Percentiles rank a stretch among this genome's conserved stretches.
Evolutionary conservation across 2,888 invertebrate genomes (phyloP).

Genomic region (Drosophila eohydei): DNA sequence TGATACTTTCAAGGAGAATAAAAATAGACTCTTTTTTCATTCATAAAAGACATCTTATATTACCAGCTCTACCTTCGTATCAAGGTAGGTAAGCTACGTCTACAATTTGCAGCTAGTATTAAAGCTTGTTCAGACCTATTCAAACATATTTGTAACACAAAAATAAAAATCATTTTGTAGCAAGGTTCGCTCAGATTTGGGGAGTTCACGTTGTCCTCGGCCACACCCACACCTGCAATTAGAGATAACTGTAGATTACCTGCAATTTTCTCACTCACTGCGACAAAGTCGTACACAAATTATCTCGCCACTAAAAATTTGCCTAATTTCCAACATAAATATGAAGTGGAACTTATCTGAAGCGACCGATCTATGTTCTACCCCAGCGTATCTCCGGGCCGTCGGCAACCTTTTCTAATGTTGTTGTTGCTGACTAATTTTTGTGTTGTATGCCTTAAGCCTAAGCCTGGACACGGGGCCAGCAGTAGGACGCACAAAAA

Average conservation of each 20-base stretch:
- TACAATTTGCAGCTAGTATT: neutral
- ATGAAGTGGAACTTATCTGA: slow-evolving; percentile 70
- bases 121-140: neutral
- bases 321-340: slow-evolving; percentile 84
- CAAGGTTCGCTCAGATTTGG: slow-evolving; percentile 10
- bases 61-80: neutral
- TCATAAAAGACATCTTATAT: neutral
- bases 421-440: slow-evolving; percentile 59
- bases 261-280: slow-evolving; percentile 78
- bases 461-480: slow-evolving; percentile 40
- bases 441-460: slow-evolving; percentile 32
- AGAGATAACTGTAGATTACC: slow-evolving; percentile 44
- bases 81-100: neutral
- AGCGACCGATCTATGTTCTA: slow-evolving; percentile 74
- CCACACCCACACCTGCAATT: slow-evolving; percentile 10
- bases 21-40: too few relatives aligned
- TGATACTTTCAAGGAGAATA: too few relatives aligned
- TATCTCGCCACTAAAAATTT: slow-evolving; percentile 83
- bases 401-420: slow-evolving; percentile 63
- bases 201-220: neutral
- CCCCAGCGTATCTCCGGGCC: slow-evolving; percentile 26
- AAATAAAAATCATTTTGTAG: neutral
- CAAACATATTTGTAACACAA: slow-evolving; percentile 23
- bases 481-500: slow-evolving; percentile 12
- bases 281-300: slow-evolving; percentile 82